phyloP scores from a whole-genome alignment of 1,140 invertebrate species.

The Tetramorium alpestre region DNA sequence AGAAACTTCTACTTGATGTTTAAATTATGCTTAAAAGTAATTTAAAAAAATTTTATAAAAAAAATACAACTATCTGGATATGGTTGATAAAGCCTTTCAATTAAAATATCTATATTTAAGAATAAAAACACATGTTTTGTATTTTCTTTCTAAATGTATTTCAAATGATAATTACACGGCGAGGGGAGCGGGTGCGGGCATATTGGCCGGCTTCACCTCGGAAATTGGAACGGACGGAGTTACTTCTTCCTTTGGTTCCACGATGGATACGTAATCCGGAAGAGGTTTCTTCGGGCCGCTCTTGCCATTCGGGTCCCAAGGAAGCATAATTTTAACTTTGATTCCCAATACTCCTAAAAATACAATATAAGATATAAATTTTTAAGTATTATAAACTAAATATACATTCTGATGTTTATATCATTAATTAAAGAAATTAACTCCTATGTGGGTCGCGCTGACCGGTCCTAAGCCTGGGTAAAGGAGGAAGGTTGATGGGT shows the following conservation, averaged over 20 bases:
- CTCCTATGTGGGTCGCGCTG: no score
- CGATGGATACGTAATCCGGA: conserved; percentile 98
- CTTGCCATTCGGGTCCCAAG: conserved; percentile 98
- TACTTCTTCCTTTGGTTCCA: conserved; percentile 96
- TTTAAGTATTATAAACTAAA: no score
- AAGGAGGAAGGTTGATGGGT: no score
- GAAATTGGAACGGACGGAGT: conserved; percentile 88
- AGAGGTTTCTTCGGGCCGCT: conserved; percentile 98
- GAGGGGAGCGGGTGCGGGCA: conserved; percentile 73
- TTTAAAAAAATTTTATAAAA: no score
- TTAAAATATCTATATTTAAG: not conserved
- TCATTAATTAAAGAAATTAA: not conserved
- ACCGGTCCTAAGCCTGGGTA: no score
- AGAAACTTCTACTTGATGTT: no score
- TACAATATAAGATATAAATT: not conserved
- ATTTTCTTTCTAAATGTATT: conserved; percentile 52
- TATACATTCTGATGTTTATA: no score
- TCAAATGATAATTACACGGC: conserved; percentile 68
- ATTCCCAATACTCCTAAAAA: conserved; percentile 90
- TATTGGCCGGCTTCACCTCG: conserved; percentile 87
- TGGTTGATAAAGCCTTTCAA: no score
- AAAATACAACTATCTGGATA: no score
- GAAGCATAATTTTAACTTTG: conserved; percentile 99
- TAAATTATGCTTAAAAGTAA: no score
- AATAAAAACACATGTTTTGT: conserved; percentile 35